Evolutionary conservation across 2,797 vertebrate species (phyloP), one percentile per base, ranked within the genome.

Genomic region (Clarias platycephalus): DNA sequence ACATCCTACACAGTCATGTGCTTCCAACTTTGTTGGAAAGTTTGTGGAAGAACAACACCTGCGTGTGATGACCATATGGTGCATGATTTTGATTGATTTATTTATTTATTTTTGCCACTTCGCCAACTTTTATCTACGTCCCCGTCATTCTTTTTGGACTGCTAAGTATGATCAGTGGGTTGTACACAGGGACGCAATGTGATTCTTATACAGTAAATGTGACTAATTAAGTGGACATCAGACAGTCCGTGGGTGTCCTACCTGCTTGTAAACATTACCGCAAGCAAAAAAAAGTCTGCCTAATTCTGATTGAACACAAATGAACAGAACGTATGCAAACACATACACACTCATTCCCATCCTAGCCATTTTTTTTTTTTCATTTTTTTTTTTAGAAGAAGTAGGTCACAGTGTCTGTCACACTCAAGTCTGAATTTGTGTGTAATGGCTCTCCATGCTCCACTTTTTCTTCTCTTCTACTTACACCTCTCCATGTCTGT

Each of bases 321-420:
- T 16, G 5, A 24, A 18, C 13, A 49, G 16, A 31, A 53, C 66
- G n/a, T 58, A 62, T 26, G 49, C n/a, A 62, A 15, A 84, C 26
- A 80, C 62, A 26, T 55, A 82, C 28, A 26, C 44, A 67, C 53
- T 63, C 55, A 66, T 58, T 75, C 76, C 40, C 58, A 82, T 71
- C 75, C 40, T 34, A n/a, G 26, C 40, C 53, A 76, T 64, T 58
- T 10, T 2, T 44, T 49, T 44, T 8, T 44, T 1, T 44, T 40
- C 7, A 31, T 31, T 31, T 1, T 44, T 44, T 49, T 4, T 34
- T 77, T 82, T 58, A 63, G 40, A 7, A 87, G 81, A 90, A 90
- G 72, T 87, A 88, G 89, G 89, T 89, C 88, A 89, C 34, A 79
- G 76, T 49, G 75, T 70, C 85, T 82, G 70, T 80, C 71, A 86